Conservation (phyloP, 2,888 invertebrate species). For the Bombylius discolor region DNA sequence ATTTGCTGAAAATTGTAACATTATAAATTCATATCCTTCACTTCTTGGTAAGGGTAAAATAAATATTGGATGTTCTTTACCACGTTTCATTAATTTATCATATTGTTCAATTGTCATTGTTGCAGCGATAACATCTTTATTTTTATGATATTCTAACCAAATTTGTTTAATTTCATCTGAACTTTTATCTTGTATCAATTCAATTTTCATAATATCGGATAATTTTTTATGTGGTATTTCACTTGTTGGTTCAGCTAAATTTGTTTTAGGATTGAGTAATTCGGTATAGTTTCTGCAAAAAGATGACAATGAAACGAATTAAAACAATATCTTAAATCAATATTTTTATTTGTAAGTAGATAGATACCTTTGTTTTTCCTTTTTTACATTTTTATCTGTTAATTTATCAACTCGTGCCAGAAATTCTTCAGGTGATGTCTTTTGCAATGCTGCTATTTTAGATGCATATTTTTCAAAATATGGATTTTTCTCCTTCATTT, state of each 20-base stretch:
- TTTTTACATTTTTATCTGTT: slow-evolving; percentile 24
- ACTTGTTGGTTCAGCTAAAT: slow-evolving; percentile 21
- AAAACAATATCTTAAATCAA: not conserved
- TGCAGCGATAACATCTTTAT: slow-evolving; percentile 64
- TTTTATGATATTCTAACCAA: slow-evolving; percentile 69
- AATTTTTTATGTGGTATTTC: slow-evolving; percentile 42
- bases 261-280: slow-evolving; percentile 49
- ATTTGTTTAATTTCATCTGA: slow-evolving; percentile 58
- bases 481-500: slow-evolving; percentile 49
- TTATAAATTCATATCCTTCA: slow-evolving; percentile 75
- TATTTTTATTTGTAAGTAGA: not conserved
- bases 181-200: slow-evolving; percentile 56
- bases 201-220: slow-evolving; percentile 61
- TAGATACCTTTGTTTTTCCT: slow-evolving; percentile 23
- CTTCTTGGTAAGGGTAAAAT: slow-evolving; percentile 67
- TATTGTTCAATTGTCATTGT: slow-evolving; percentile 50
- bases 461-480: slow-evolving; percentile 69
- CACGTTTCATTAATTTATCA: slow-evolving; percentile 43
- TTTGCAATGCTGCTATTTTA: slow-evolving; percentile 59
- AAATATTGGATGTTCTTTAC: slow-evolving; percentile 54
- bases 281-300: slow-evolving; percentile 47
- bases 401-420: slow-evolving; percentile 45
- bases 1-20: slow-evolving; percentile 59
- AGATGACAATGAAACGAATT: no score
- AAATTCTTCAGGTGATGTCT: slow-evolving; percentile 65